Evolutionary conservation across 2,113 vertebrate genomes (phyloP), one percentile per base, ranked within the genome.

Genomic region (Pterocles gutturalis): DNA sequence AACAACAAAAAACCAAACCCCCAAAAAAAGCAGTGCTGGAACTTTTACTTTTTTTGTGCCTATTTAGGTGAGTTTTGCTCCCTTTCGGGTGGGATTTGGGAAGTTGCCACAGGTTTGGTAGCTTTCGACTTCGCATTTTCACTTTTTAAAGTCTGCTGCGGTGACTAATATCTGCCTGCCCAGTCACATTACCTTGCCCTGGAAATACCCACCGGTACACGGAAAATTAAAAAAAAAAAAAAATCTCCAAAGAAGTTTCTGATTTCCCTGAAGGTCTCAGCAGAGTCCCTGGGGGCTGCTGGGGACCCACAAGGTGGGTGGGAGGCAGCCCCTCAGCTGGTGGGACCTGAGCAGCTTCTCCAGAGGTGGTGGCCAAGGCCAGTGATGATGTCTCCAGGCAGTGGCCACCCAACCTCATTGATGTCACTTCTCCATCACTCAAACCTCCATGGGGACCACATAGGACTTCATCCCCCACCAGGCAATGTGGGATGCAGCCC

Each of bases 61-160:
- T 89, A 87, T 91, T 91, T 38, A 91, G 95, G 96, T 92, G 92
- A 87, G 36, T 38, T 90, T 92, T 73, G 87, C 91, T 92, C 41
- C 87, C 46, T 87, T 95, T 78, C 4, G 85, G 90, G 83, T 84
- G 96, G 98, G 97, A 98, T 98, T 98, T 76, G 97, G 97, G 98
- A 98, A 98, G 98, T 98, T 92, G 76, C 25, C 4, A 2, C 79
- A 93, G 48, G 58, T 94, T 95, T 2, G 61, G 75, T 69, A 70
- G 90, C 60, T 85, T 92, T 93, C 96, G 0, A 98, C 98, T 98
- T 98, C 98, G 0, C 17, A 9, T 98, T 98, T 98, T 98, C 98
- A 21, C 98, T 98, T 98, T 98, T 98, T 96, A 65, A 94, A 91
- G 90, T 15, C 88, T 94, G 84, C 91, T 97, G 97, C 15, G 88